These are phyloP conservation scores for Pelodiscus sinensis DNA, from an alignment of 2,113 vertebrate species.

Conservation along the genomic window DNA sequence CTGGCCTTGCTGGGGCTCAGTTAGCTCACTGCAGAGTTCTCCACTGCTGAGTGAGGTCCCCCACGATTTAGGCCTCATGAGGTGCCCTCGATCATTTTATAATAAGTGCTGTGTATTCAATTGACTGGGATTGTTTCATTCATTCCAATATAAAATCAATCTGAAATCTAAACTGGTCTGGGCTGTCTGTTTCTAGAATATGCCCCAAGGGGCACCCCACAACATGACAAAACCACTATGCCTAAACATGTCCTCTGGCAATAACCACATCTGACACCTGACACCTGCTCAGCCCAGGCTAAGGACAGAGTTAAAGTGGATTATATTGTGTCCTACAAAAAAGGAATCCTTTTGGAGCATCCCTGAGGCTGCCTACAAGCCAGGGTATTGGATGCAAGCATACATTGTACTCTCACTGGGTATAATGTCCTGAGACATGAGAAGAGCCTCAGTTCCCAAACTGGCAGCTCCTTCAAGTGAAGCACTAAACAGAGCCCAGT, in stretches of 20 bases:
- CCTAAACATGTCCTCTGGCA: not conserved
- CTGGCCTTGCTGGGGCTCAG: not conserved
- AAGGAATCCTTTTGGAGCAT: rapidly evolving
- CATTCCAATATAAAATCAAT: not conserved
- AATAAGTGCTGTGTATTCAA: not conserved
- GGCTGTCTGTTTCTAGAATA: not conserved
- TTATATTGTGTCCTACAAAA: not conserved
- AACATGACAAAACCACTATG: not conserved
- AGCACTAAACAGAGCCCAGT: constrained; percentile 60
- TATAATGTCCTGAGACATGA: constrained; percentile 1
- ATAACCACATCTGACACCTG: not conserved
- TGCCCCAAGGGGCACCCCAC: not conserved
- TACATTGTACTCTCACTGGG: not conserved
- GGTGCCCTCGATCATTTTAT: not conserved
- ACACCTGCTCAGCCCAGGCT: not conserved
- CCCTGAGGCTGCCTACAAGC: not conserved
- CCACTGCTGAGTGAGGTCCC: not conserved
- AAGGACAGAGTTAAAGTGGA: not conserved
- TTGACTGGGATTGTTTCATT: not conserved
- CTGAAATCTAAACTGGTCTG: not conserved
- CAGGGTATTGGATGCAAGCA: not conserved
- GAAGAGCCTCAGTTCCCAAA: constrained; percentile 46
- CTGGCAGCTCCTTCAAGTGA: constrained; percentile 62
- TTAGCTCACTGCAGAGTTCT: not conserved
- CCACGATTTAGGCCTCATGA: not conserved